A percentile compares a stretch with the other conserved stretches of the same genome.
Conservation (phyloP, 2,113 vertebrate species). For the Pongo abelii region DNA sequence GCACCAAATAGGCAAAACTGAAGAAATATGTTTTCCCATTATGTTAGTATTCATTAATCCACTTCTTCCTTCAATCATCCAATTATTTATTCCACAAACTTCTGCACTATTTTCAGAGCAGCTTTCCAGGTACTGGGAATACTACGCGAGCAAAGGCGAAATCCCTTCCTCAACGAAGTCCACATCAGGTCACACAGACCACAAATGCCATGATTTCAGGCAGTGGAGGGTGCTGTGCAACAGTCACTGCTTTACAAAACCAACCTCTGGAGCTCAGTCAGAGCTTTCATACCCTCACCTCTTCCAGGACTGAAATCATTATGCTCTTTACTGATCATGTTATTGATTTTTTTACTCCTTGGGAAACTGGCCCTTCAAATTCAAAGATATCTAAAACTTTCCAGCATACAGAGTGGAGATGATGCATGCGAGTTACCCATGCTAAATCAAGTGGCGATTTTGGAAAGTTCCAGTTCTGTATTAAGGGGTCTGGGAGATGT, state of each 20-base stretch:
- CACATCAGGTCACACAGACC: fast-evolving
- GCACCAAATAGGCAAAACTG: neutral
- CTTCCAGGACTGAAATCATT: fast-evolving
- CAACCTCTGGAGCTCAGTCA: fast-evolving
- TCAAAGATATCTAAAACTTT: neutral
- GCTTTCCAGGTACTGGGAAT: neutral
- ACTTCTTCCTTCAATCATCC: too few relatives aligned
- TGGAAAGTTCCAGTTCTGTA: neutral
- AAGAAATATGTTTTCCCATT: neutral
- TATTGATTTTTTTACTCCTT: fast-evolving
- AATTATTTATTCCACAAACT: too few relatives aligned
- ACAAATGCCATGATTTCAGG: fast-evolving
- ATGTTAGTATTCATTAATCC: too few relatives aligned
- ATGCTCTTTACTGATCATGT: fast-evolving
- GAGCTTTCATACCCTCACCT: neutral
- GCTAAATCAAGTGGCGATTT: fast-evolving
- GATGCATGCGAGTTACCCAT: fast-evolving
- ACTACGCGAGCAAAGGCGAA: too few relatives aligned
- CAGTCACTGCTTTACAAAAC: neutral
- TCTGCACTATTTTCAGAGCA: neutral
- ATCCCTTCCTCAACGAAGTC: neutral
- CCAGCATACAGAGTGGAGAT: too few relatives aligned
- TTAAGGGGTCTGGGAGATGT: too few relatives aligned
- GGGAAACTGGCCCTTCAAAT: neutral
- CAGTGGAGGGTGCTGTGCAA: fast-evolving